Base-by-base conservation (phyloP, 2,888 invertebrate species). In the Macaria liturata region DNA sequence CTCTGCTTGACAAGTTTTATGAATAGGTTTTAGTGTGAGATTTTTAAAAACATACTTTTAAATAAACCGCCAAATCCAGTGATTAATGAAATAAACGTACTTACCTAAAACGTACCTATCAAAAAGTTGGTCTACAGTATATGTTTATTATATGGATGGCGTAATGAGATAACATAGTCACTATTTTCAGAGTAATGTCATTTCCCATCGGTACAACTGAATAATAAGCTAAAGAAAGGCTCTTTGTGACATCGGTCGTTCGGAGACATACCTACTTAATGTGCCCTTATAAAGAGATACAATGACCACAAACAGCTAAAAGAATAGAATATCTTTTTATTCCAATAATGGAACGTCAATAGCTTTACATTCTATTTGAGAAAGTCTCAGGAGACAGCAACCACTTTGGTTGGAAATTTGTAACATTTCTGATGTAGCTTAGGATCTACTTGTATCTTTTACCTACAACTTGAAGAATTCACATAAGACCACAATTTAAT, bases 261-360 rank as follows among this genome's bases (percentile, higher is more conserved):
- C 54, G 40, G 53, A 49, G 54, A 61, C 55, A 58, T n/a, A n/a
- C n/a, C n/a, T 49, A 61, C 55, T 57, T 61, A 61, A 66, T 61
- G 61, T 61, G 40, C 42, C 34, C 52, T 8, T 49, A 61, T 62
- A 65, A 65, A 65, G 61, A 57, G 57, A 65, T 46, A 54, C 32
- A 49, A 57, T 61, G 58, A 62, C 61, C 59, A 50, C 54, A 55
- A 53, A 57, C 54, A 57, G 46, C 34, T 34, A 34, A 34, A 6
- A 34, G 34, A 34, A 34, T 6, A 34, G 34, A 34, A 34, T 4
- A 34, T 34, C 34, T 34, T 34, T 34, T 34, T 58, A 56, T 57
- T 50, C 54, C 54, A 54, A 58, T 62, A 65, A 65, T 65, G 52
- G 62, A 34, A 59, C 54, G 55, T 44, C 59, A 54, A 64, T 62